These are phyloP conservation scores for Dolomedes plantarius DNA, from an alignment of 2,888 invertebrate species.

Conservation along the genomic window DNA sequence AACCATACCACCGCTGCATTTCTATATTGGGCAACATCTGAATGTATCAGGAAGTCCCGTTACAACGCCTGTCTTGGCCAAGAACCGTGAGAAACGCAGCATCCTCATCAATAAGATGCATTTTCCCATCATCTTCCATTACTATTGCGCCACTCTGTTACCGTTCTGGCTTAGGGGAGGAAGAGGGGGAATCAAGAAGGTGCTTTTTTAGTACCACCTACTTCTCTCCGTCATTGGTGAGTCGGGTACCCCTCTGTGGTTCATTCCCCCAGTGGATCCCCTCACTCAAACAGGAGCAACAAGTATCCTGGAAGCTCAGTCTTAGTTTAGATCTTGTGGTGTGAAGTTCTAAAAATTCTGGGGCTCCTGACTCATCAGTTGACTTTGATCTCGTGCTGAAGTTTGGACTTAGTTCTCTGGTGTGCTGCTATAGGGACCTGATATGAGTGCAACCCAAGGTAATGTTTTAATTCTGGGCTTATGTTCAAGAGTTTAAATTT, in stretches of 20 bases:
- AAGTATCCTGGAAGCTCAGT: conserved; percentile 41
- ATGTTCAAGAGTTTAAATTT: too few relatives aligned
- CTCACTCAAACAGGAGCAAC: conserved; percentile 41
- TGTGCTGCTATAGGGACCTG: too few relatives aligned
- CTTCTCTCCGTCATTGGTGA: conserved; percentile 42
- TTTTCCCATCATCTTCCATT: conserved; percentile 41
- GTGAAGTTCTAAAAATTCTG: conserved; percentile 21
- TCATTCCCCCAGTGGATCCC: conserved; percentile 8
- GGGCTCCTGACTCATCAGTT: neutral
- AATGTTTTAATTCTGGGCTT: too few relatives aligned
- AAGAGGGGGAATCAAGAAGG: conserved; percentile 28
- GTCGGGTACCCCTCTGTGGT: conserved; percentile 20
- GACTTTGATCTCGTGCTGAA: neutral
- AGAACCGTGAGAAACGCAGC: conserved; percentile 44
- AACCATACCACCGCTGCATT: conserved; percentile 13
- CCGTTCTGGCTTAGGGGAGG: conserved; percentile 4
- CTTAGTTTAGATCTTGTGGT: conserved; percentile 39
- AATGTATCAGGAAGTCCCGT: conserved; percentile 59
- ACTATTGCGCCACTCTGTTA: conserved; percentile 17
- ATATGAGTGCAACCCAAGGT: too few relatives aligned
- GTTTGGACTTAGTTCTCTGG: conserved; percentile 5
- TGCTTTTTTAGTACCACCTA: conserved; percentile 43
- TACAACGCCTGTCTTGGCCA: conserved; percentile 32
- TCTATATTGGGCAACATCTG: conserved; percentile 48
- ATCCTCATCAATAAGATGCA: conserved; percentile 17